These are phyloP conservation scores for Cheilosia vernalis DNA, from an alignment of 2,888 invertebrate genomes.

Conservation along the genomic window DNA sequence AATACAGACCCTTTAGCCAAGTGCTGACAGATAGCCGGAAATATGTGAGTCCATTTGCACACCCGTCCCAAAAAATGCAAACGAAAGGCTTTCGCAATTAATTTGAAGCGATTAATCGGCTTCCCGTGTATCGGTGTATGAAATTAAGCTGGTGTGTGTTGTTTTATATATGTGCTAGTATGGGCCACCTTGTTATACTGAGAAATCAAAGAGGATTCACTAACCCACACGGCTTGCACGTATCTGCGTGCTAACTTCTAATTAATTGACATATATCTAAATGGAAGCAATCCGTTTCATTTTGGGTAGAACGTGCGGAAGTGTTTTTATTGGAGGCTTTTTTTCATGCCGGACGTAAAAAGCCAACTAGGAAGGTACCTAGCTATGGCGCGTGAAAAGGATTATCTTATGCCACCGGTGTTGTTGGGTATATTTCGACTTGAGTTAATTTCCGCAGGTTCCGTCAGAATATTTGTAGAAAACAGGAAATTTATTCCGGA, in stretches of 20 bases:
- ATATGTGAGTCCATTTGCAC: conserved; percentile 57
- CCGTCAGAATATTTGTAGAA: conserved; percentile 20
- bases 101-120: conserved; percentile 64
- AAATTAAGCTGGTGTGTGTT: background rate
- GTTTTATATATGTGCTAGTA: background rate
- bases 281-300: conserved; percentile 58
- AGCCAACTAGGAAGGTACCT: conserved; percentile 4
- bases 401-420: conserved; percentile 48
- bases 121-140: conserved; percentile 43
- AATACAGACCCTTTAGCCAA: conserved; percentile 57
- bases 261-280: conserved; percentile 69
- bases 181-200: conserved; percentile 26
- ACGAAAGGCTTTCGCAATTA: conserved; percentile 64
- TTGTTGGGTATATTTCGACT: conserved; percentile 43
- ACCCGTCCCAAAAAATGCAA: conserved; percentile 42
- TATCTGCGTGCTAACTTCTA: conserved; percentile 67
- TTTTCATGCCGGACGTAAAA: conserved; percentile 18
- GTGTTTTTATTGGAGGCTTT: conserved; percentile 50
- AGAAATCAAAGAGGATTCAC: conserved; percentile 66
- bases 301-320: conserved; percentile 54
- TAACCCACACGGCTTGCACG: conserved; percentile 45
- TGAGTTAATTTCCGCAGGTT: conserved; percentile 68
- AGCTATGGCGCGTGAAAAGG: conserved; percentile 44
- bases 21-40: conserved; percentile 63
- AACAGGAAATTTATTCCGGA: conserved; percentile 61